Evolutionary conservation across 2,888 invertebrate genomes (phyloP).

Genomic region (Augochlorella aurata): DNA sequence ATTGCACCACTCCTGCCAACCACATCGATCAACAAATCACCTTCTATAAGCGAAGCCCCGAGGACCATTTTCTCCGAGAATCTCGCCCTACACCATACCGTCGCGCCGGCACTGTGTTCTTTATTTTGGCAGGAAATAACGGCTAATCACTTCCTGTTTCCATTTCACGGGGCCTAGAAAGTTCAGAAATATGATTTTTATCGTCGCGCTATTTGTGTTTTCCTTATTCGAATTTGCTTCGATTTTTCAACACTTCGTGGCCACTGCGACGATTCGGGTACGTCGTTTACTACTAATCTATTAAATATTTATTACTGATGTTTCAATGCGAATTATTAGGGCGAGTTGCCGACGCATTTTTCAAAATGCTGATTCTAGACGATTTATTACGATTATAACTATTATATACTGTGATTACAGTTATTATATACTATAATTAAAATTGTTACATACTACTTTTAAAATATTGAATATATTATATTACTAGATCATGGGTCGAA

Average conservation of each 20-base stretch:
- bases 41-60: slow-evolving; percentile 37
- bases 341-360: too few relatives aligned
- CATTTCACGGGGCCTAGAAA: background rate
- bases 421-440: too few relatives aligned
- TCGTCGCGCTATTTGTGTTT: background rate
- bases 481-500: too few relatives aligned
- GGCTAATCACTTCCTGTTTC: slow-evolving; percentile 46
- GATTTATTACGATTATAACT: too few relatives aligned
- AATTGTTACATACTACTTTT: too few relatives aligned
- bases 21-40: slow-evolving; percentile 74
- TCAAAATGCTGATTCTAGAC: too few relatives aligned
- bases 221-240: background rate
- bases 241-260: background rate
- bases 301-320: too few relatives aligned
- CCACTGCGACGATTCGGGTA: too few relatives aligned
- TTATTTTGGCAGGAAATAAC: slow-evolving; percentile 18
- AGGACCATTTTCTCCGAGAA: slow-evolving; percentile 16
- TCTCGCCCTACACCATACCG: background rate
- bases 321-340: too few relatives aligned
- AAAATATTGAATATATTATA: too few relatives aligned
- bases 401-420: too few relatives aligned
- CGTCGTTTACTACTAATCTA: too few relatives aligned
- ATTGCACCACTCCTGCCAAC: slow-evolving; percentile 65
- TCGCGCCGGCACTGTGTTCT: slow-evolving; percentile 4
- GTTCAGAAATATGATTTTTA: background rate